These are phyloP conservation scores for Tamandua tetradactyla DNA, from an alignment of 2,797 vertebrate genomes.

Conservation along the genomic window DNA sequence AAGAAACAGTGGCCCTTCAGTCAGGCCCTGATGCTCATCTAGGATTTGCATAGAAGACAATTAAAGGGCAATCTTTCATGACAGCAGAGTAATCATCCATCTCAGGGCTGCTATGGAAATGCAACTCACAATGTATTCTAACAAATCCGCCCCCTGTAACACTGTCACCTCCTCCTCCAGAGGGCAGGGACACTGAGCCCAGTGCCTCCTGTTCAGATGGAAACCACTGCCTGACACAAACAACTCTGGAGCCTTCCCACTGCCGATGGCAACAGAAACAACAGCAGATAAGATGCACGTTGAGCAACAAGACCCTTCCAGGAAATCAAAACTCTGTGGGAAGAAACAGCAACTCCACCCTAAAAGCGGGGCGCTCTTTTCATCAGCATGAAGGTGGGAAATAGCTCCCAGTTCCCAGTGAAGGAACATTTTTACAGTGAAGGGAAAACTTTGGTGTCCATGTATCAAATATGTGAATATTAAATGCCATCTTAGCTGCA, in stretches of 20 bases:
- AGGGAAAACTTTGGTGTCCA: not conserved
- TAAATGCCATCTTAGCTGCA: not conserved
- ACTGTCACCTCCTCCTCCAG: not conserved
- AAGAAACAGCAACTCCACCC: not conserved
- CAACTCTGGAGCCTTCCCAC: not conserved
- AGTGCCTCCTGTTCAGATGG: not conserved
- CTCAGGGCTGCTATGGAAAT: constrained; percentile 3
- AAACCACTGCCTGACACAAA: not conserved
- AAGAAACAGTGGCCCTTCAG: not conserved
- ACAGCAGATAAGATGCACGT: not conserved
- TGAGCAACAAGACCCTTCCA: not conserved
- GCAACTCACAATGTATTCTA: not conserved
- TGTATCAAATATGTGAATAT: not conserved
- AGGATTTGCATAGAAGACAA: constrained; percentile 2
- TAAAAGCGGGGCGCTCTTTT: not conserved
- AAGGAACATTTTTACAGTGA: not conserved
- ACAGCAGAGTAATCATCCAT: not conserved
- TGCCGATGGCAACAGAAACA: not conserved
- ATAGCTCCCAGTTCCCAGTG: not conserved
- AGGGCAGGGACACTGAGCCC: not conserved
- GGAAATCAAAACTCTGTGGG: not conserved
- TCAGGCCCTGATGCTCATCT: not conserved
- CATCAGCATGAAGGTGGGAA: not conserved
- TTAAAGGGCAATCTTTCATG: not conserved
- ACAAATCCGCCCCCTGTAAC: not conserved